These are phyloP conservation scores for Drosophila tani DNA, from an alignment of 1,140 invertebrate genomes.

Conservation along the genomic window DNA sequence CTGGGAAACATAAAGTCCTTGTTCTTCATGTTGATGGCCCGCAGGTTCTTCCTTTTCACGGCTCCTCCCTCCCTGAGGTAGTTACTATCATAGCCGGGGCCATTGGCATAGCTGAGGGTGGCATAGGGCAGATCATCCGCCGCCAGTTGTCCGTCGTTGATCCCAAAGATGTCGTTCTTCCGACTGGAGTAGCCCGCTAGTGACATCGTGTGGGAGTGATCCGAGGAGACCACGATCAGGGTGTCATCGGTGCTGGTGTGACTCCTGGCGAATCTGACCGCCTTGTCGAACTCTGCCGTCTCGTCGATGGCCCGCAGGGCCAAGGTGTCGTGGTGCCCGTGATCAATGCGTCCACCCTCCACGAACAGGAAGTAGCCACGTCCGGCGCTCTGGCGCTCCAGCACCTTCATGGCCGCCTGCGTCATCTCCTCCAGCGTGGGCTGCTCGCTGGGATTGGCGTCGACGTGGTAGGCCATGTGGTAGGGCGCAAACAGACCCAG, in stretches of 20 bases:
- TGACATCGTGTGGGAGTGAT: constrained; percentile 90
- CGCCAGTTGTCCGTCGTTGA: constrained; percentile 67
- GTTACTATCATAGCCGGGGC: constrained; percentile 86
- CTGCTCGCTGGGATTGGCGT: constrained; percentile 87
- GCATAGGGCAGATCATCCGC: constrained; percentile 87
- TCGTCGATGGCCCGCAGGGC: constrained; percentile 90
- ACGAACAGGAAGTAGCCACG: constrained; percentile 89
- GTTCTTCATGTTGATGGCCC: constrained; percentile 76
- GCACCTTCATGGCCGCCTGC: constrained; percentile 88
- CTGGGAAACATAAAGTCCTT: constrained; percentile 86
- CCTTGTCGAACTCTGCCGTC: constrained; percentile 89
- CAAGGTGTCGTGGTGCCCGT: constrained; percentile 89
- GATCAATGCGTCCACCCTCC: constrained; percentile 90
- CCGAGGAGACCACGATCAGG: constrained; percentile 89
- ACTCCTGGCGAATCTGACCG: constrained; percentile 87
- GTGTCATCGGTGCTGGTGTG: constrained; percentile 88
- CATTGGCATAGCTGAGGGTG: constrained; percentile 89
- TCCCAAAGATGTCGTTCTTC: constrained; percentile 89
- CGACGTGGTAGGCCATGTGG: constrained; percentile 86
- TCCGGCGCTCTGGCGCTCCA: constrained; percentile 89
- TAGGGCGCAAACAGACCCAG: constrained; percentile 86
- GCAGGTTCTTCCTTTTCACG: constrained; percentile 64
- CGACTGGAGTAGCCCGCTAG: constrained; percentile 89
- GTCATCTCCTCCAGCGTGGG: constrained; percentile 93
- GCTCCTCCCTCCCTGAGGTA: constrained; percentile 46